Conservation (phyloP, 2,888 invertebrate genomes). For the Amorpha juglandis region DNA sequence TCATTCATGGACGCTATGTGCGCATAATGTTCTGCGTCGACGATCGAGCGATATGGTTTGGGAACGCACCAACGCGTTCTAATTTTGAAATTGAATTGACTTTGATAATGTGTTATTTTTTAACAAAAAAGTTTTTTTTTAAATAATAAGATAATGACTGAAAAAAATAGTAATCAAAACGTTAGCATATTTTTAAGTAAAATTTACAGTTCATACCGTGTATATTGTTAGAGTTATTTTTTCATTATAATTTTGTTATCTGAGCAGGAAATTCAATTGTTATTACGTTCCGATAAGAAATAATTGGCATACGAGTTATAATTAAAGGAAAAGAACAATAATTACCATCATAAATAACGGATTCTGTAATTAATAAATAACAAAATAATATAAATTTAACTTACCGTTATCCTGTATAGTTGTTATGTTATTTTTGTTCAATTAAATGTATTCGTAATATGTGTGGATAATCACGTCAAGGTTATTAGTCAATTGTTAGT, state of each 20-base stretch:
- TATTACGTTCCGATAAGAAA: constrained; percentile 17
- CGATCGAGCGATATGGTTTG: constrained; percentile 47
- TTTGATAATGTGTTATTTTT: not conserved
- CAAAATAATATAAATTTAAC: constrained; percentile 17
- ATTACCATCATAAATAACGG: constrained; percentile 24
- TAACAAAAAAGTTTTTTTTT: not conserved
- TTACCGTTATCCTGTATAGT: not conserved
- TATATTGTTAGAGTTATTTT: constrained; percentile 1
- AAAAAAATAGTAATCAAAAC: not conserved
- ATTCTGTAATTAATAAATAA: constrained; percentile 26
- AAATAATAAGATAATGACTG: no score
- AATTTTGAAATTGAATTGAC: constrained; percentile 30
- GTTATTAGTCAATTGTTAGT: constrained; percentile 4
- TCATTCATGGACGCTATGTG: constrained; percentile 56
- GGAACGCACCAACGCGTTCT: constrained; percentile 42
- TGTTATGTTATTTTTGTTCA: not conserved
- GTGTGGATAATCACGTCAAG: not conserved
- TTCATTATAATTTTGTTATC: constrained; percentile 6
- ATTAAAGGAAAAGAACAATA: constrained; percentile 29
- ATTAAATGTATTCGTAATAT: not conserved
- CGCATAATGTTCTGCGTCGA: constrained; percentile 37
- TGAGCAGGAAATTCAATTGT: constrained; percentile 28
- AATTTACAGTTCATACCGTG: not conserved
- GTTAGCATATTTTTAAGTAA: not conserved
- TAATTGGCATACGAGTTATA: constrained; percentile 19